Conservation (phyloP, 1,140 invertebrate species). For the Trichonephila clavata region DNA sequence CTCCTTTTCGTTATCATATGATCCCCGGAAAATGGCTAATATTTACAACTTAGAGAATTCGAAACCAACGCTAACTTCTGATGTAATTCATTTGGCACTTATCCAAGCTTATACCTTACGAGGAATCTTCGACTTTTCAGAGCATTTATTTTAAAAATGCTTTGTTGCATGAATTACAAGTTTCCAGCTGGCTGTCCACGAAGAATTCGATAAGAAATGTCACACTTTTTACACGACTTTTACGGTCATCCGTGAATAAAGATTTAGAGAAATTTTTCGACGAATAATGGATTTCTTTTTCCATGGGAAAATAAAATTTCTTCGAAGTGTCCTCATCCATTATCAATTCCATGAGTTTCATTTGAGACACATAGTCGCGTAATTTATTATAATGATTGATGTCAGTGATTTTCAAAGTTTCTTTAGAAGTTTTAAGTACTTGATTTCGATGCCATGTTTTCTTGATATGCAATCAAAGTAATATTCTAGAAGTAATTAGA, state of each 20-base stretch:
- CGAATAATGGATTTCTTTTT: constrained; percentile 17
- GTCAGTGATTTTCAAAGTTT: background rate
- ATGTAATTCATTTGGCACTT: background rate
- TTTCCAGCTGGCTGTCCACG: background rate
- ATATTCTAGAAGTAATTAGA: background rate
- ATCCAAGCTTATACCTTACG: background rate
- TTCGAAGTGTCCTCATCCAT: constrained; percentile 4
- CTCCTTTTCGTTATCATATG: background rate
- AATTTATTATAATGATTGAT: constrained; percentile 39
- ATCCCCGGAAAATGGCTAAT: background rate
- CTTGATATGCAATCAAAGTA: background rate
- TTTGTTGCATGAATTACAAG: constrained; percentile 28
- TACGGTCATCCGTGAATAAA: background rate
- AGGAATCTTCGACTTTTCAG: background rate
- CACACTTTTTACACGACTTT: constrained; percentile 12
- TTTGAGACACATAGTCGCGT: constrained; percentile 12
- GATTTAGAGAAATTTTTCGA: background rate
- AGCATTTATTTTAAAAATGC: constrained; percentile 11
- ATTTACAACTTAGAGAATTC: background rate
- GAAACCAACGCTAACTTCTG: background rate
- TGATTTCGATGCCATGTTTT: background rate
- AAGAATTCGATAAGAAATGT: constrained; percentile 23
- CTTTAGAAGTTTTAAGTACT: background rate
- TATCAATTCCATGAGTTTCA: constrained; percentile 27
- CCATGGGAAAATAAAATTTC: background rate